Percentiles rank a stretch among this genome's conserved stretches.
Conservation (phyloP, 2,113 vertebrate species). For the Saguinus midas region DNA sequence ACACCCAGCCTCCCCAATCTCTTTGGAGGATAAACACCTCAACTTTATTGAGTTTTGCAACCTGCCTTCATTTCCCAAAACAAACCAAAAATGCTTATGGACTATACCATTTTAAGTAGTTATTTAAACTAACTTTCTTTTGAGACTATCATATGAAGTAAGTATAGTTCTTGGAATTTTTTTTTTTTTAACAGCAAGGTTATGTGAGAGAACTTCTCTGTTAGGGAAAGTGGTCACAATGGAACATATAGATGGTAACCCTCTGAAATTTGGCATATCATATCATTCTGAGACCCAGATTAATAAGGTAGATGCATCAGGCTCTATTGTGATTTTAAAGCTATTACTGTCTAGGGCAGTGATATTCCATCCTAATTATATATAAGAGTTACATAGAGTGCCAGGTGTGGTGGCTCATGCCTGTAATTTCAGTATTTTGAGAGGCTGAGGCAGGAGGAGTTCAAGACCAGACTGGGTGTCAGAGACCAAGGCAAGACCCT, state of each 20-base stretch:
- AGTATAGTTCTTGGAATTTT: neutral
- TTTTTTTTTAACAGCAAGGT: conserved; percentile 37
- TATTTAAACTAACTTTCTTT: conserved; percentile 34
- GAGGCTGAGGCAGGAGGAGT: too few relatives aligned
- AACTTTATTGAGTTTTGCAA: neutral
- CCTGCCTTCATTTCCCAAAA: neutral
- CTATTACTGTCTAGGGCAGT: neutral
- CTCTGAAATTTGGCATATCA: neutral
- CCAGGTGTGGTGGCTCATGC: too few relatives aligned
- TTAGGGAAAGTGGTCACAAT: neutral
- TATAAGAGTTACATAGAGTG: neutral
- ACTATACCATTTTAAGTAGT: conserved; percentile 24
- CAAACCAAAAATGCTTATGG: neutral
- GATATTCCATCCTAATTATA: neutral
- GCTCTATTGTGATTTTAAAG: neutral
- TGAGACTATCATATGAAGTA: conserved; percentile 11
- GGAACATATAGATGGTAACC: neutral
- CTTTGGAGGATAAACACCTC: neutral
- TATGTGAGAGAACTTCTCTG: neutral
- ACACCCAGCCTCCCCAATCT: neutral
- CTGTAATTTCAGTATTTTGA: too few relatives aligned
- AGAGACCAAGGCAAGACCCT: too few relatives aligned
- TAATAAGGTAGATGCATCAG: neutral
- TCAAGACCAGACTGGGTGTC: too few relatives aligned
- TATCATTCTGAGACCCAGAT: neutral